A percentile compares a stretch with the other conserved stretches of the same genome.
Conservation (phyloP, 2,888 invertebrate genomes). For the Heteromurus nitidus region DNA sequence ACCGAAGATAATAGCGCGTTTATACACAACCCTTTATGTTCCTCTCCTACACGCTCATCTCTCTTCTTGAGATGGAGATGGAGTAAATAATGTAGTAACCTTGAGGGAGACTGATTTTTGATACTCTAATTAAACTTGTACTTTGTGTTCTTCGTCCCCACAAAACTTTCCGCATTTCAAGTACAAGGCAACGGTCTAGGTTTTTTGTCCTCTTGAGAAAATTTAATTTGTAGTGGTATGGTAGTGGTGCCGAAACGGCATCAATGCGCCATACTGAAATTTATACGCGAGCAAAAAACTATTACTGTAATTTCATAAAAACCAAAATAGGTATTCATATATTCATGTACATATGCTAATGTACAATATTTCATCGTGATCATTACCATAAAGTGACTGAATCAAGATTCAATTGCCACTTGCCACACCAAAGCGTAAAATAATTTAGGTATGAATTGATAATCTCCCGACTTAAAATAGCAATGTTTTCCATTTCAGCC, state of each 20-base stretch:
- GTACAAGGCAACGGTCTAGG: too few relatives aligned
- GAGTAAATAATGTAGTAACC: conserved; percentile 37
- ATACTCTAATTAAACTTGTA: conserved; percentile 41
- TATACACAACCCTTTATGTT: not conserved
- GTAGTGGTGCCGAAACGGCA: not conserved
- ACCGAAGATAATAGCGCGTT: not conserved
- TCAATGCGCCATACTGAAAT: not conserved
- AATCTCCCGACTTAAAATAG: too few relatives aligned
- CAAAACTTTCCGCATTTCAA: conserved; percentile 11
- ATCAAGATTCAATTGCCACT: not conserved
- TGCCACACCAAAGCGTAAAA: not conserved
- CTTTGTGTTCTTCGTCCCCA: not conserved
- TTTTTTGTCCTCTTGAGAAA: not conserved
- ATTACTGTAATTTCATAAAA: not conserved
- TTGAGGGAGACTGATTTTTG: conserved; percentile 40
- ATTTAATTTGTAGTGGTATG: not conserved
- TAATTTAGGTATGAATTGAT: too few relatives aligned
- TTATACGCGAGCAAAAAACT: not conserved
- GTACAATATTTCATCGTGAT: too few relatives aligned
- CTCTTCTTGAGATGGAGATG: not conserved
- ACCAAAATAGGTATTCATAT: not conserved
- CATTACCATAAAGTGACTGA: not conserved
- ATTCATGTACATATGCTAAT: too few relatives aligned
- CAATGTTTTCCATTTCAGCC: too few relatives aligned
- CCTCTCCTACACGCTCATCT: not conserved